Base-by-base conservation (phyloP, 2,797 vertebrate species). In the Lates japonicus region DNA sequence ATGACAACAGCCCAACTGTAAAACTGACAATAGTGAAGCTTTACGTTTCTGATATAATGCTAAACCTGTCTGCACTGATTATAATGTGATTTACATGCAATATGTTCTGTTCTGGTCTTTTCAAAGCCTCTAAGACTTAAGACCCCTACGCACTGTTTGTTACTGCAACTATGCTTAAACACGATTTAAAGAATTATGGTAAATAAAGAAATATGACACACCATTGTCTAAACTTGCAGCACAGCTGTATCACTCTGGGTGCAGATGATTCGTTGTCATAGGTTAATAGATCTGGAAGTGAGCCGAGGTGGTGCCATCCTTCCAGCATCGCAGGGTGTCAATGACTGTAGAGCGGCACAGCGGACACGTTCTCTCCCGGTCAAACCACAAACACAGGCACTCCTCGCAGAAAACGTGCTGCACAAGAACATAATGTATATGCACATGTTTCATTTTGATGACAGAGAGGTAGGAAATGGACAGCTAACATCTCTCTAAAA, bases 351-450 rank as follows among this genome's bases (percentile, higher is more conserved):
- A 96, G 68, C 98, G 98, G 61, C 98, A 99, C 73, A 99, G 96
- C 0, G 98, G 98, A 81, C 98, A 99, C 4, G 97, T 97, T 77
- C 96, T 95, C 95, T 99, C 98, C 0, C 97, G 96, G 89, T 99
- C 98, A 48, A 99, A 98, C 98, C 98, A 99, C 82, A 98, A 95
- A 80, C 97, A 97, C 87, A 99, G 94, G 82, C 98, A 99, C 70
- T 99, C 98, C 80, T 99, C 98, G 5, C 98, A 99, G 93, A 99
- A 99, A 66, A 99, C 97, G 1, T 99, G 98, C 98, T 99, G 94
- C 0, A 33, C 79, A 33, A 72, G 59, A 83, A 85, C 86, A 81
- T 65, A 42, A 2, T 7, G 37, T 4, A 14, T 8, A 6, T 14
- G 13, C 20, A 7, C 22, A 29, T 5, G 20, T 52, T 46, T 60